Percentiles rank a stretch among this genome's conserved stretches.
Conservation (phyloP, 1,140 invertebrate genomes). For the Physella acuta region DNA sequence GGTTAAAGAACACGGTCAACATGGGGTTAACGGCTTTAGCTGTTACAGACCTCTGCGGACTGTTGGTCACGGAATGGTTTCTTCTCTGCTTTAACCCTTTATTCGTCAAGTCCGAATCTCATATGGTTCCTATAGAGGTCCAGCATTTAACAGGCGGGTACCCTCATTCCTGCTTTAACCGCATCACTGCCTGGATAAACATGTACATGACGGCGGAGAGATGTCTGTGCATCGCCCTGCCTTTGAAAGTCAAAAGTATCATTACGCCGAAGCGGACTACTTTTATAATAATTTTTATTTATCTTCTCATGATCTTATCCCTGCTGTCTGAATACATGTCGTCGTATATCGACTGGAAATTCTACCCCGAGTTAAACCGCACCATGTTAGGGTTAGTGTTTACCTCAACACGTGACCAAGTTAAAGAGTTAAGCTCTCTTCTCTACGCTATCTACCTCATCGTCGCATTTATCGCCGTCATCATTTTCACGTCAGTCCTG, state of each 20-base stretch:
- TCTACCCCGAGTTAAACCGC: neutral
- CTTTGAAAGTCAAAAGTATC: neutral
- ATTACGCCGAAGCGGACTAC: neutral
- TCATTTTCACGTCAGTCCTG: neutral
- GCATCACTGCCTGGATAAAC: neutral
- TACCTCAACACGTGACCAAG: neutral
- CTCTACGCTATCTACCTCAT: neutral
- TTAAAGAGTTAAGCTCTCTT: neutral
- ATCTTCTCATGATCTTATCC: neutral
- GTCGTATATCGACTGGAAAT: neutral
- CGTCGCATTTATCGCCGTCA: neutral
- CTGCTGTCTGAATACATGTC: neutral
- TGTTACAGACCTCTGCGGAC: neutral
- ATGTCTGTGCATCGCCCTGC: neutral
- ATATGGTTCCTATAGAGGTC: neutral
- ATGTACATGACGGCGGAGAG: neutral
- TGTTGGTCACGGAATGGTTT: neutral
- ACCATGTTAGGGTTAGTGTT: neutral
- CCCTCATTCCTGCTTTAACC: neutral
- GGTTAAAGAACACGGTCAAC: neutral
- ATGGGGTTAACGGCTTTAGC: neutral
- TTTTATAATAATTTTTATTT: neutral
- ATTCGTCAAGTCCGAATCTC: neutral
- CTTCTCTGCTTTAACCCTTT: conserved; percentile 1
- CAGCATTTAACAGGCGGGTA: neutral